phyloP scores from a whole-genome alignment of 2,888 invertebrate species.

The Dicyrtoma fusca region DNA sequence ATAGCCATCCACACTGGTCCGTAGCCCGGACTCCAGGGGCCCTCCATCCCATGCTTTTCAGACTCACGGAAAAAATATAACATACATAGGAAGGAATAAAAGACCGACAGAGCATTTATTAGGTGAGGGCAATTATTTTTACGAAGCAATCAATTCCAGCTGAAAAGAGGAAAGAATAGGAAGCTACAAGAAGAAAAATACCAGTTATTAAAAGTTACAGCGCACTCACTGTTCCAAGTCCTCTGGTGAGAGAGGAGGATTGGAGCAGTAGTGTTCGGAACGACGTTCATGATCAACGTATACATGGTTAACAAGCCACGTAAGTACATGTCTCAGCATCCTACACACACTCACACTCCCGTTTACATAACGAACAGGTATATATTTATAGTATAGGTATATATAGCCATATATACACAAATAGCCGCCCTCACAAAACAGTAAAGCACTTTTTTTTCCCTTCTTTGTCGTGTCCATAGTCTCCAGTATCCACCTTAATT shows the following conservation, averaged over 20 bases:
- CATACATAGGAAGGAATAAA: constrained; percentile 14
- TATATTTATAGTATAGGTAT: no score
- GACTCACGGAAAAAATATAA: constrained; percentile 2
- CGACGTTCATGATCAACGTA: constrained; percentile 7
- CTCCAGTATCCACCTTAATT: neutral
- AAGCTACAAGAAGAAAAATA: constrained; percentile 30
- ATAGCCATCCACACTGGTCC: neutral
- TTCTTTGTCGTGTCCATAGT: neutral
- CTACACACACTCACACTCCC: neutral
- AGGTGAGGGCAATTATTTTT: constrained; percentile 46
- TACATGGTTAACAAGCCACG: no score
- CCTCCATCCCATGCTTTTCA: no score
- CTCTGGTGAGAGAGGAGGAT: neutral
- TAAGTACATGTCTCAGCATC: neutral
- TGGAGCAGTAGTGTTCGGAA: neutral
- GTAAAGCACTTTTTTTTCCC: neutral
- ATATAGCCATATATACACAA: no score
- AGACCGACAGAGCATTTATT: constrained; percentile 43
- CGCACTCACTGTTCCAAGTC: neutral
- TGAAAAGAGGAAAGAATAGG: constrained; percentile 35
- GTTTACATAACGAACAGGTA: neutral
- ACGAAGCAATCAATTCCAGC: constrained; percentile 43
- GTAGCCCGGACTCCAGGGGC: neutral
- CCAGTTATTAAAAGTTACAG: constrained; percentile 41
- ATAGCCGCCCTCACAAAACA: no score